Evolutionary conservation across 1,140 invertebrate species (phyloP), one percentile per base, ranked within the genome.

Genomic region (Leucophenga varia): DNA sequence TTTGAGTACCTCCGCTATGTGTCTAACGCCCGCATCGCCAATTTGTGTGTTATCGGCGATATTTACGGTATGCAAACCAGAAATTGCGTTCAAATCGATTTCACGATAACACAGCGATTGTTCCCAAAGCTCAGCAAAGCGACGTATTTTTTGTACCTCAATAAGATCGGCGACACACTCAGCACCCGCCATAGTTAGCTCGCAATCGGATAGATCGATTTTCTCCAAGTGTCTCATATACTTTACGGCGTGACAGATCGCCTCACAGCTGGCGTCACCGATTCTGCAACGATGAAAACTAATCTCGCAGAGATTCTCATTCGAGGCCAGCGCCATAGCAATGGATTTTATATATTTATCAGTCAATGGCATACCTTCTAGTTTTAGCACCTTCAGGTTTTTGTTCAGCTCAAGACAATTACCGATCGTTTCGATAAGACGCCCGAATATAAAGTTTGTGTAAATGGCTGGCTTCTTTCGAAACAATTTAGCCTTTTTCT

Each of bases 41-140:
- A 90, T 71, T 5, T 76, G 60, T 0, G 82, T 80, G 70, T 90
- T 90, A 43, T 80, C 80, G 54, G 89, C 88, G 18, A 90, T 57
- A 0, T 82, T 83, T 13, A 90, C 77, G 14, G 84, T 76, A 25
- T 85, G 79, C 1, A 90, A 63, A 0, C 88, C 88, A 0, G 81
- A 75, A 79, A 90, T 87, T 0, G 79, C 72, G 13, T 86, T 82
- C 0, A 86, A 64, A 56, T 88, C 79, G 1, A 87, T 84, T 17
- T 82, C 78, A 4, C 84, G 79, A 55, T 89, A 89, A 2, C 88
- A 77, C 37, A 91, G 60, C 16, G 86, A 87, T 52, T 85, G 82
- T 43, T 86, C 81, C 88, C 88, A 91, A 3, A 84, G 83, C 54
- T 89, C 86, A 38, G 83, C 84, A 53, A 86, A 88, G 17, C 78